Percentiles rank a stretch among this genome's conserved stretches.
These are phyloP conservation scores for Sminthurides aquaticus DNA, from an alignment of 2,888 invertebrate genomes.

Conservation along the genomic window DNA sequence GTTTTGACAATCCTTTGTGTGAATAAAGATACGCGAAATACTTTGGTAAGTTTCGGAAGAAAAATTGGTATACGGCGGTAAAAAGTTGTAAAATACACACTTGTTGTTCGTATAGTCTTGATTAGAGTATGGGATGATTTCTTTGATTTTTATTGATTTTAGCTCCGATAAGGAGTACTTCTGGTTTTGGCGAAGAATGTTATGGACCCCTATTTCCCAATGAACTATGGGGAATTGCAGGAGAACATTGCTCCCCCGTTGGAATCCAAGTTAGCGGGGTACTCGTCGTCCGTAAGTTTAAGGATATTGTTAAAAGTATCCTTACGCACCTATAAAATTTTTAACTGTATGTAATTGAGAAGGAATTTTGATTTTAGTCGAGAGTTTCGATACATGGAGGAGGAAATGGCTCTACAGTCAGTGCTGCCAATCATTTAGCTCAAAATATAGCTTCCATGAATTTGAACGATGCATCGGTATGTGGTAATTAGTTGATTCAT, in stretches of 20 bases:
- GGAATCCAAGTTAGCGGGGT: constrained; percentile 25
- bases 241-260: constrained; percentile 18
- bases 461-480: constrained; percentile 22
- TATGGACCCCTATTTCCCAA: constrained; percentile 27
- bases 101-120: not conserved
- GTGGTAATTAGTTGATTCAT: not conserved
- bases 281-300: constrained; percentile 24
- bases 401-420: constrained; percentile 6
- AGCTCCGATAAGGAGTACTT: not conserved
- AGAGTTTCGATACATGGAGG: constrained; percentile 17
- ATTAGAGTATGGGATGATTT: not conserved
- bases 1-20: too few relatives aligned
- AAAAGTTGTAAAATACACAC: not conserved
- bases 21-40: too few relatives aligned
- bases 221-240: constrained; percentile 22
- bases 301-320: too few relatives aligned
- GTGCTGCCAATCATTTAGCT: constrained; percentile 18
- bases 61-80: not conserved
- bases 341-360: too few relatives aligned
- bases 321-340: too few relatives aligned
- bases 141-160: not conserved
- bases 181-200: constrained; percentile 7
- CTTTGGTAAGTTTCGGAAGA: too few relatives aligned
- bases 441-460: constrained; percentile 24
- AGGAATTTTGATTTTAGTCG: too few relatives aligned